Evolutionary conservation across 2,113 vertebrate genomes (phyloP).

Genomic region (Cyprinodon brontotheroides): DNA sequence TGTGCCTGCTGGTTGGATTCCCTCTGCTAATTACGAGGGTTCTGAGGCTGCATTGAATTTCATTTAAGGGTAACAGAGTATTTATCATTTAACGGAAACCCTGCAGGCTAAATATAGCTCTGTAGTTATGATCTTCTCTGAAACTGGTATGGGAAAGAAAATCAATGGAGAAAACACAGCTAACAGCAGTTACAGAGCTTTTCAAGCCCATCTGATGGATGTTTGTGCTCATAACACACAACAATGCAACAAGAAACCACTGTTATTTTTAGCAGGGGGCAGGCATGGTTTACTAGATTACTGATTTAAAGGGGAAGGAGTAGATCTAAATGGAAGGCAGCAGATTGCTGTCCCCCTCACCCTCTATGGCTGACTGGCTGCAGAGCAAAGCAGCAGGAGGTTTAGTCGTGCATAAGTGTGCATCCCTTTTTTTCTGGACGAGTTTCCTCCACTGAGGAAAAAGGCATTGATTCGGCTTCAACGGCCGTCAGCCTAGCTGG

Average conservation of each 20-base stretch:
- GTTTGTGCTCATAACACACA: neutral
- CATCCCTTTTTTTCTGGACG: neutral
- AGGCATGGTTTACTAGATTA: neutral
- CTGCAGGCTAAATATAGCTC: slow-evolving; percentile 16
- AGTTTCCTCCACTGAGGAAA: neutral
- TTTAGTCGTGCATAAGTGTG: slow-evolving; percentile 36
- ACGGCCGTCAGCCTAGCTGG: neutral
- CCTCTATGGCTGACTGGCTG: slow-evolving; percentile 49
- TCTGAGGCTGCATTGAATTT: no score
- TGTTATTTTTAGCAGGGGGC: neutral
- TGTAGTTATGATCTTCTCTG: slow-evolving; percentile 10
- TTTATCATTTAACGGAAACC: neutral
- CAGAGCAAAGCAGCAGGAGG: slow-evolving; percentile 8
- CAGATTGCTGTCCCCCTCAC: slow-evolving; percentile 40
- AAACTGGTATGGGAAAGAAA: slow-evolving; percentile 27
- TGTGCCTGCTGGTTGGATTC: no score
- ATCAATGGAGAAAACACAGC: slow-evolving; percentile 34
- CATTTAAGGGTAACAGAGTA: no score
- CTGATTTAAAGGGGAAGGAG: slow-evolving; percentile 7
- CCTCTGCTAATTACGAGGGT: no score
- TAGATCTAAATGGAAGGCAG: slow-evolving; percentile 27
- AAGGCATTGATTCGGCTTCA: slow-evolving; percentile 5
- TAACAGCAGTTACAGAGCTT: slow-evolving; percentile 16
- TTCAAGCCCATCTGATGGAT: neutral
- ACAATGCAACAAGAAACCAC: neutral